Evolutionary conservation across 2,113 vertebrate species (phyloP).

Genomic region (Siphamia tubifer): DNA sequence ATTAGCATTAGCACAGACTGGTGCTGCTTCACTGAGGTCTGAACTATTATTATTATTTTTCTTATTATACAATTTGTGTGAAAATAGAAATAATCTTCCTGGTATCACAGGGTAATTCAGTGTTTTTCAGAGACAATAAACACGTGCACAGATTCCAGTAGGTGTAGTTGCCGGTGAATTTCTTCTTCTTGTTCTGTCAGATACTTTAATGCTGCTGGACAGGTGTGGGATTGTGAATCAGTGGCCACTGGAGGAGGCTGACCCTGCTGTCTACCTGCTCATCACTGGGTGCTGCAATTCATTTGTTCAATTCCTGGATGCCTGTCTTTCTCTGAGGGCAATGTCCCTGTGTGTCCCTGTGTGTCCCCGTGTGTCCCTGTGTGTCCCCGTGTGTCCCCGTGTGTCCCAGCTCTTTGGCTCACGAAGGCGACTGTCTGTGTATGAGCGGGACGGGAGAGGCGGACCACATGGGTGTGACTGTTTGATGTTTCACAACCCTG

Average conservation of each 20-base stretch:
- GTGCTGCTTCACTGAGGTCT: too few species aligned
- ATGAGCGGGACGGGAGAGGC: constrained; percentile 14
- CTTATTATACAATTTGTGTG: too few species aligned
- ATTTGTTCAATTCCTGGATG: constrained; percentile 55
- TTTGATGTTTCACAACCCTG: constrained; percentile 39
- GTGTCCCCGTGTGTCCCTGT: constrained; percentile 31
- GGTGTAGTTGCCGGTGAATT: neutral
- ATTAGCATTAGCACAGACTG: too few species aligned
- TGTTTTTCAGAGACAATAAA: neutral
- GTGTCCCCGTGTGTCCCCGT: constrained; percentile 37
- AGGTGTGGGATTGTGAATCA: constrained; percentile 60
- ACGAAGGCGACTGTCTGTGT: constrained; percentile 37
- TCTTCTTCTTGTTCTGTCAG: neutral
- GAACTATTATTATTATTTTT: too few species aligned
- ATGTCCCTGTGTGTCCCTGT: constrained; percentile 35
- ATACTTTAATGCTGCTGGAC: constrained; percentile 47
- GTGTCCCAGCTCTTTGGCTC: constrained; percentile 31
- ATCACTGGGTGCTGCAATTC: constrained; percentile 36
- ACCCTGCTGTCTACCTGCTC: constrained; percentile 55
- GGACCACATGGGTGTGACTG: constrained; percentile 14
- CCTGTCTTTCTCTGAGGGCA: constrained; percentile 37
- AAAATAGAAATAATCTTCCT: too few species aligned
- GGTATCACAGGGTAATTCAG: neutral
- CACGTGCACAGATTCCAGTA: neutral
- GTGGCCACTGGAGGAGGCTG: constrained; percentile 35